These are phyloP conservation scores for Seriola quinqueradiata DNA, from an alignment of 2,113 vertebrate genomes.

Conservation along the genomic window DNA sequence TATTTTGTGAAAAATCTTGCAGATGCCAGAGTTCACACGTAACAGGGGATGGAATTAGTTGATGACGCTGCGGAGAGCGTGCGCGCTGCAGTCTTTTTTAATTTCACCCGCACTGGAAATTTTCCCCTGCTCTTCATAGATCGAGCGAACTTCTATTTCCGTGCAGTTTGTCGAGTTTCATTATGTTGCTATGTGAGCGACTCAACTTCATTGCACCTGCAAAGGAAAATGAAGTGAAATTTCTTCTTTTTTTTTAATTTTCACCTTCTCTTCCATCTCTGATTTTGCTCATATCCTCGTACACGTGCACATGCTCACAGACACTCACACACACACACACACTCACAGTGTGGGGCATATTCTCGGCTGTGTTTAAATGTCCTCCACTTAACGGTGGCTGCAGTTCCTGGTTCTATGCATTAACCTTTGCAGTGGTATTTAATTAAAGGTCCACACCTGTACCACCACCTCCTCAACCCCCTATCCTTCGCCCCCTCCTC, in stretches of 20 bases:
- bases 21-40: constrained; percentile 48
- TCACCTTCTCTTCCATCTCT: constrained; percentile 9
- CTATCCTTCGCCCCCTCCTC: constrained; percentile 36
- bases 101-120: constrained; percentile 1
- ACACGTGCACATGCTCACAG: background rate
- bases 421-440: constrained; percentile 87
- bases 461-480: constrained; percentile 60
- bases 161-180: constrained; percentile 31
- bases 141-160: constrained; percentile 32
- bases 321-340: constrained; percentile 14
- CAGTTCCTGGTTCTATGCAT: constrained; percentile 76
- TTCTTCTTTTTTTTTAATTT: constrained; percentile 10
- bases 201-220: constrained; percentile 21
- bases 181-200: constrained; percentile 24
- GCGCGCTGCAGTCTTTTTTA: background rate
- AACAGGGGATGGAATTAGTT: constrained; percentile 45
- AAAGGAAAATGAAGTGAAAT: constrained; percentile 43
- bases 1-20: constrained; percentile 41
- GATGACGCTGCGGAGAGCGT: constrained; percentile 1
- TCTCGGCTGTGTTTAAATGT: constrained; percentile 69
- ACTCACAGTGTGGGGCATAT: constrained; percentile 54
- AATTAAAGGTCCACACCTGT: constrained; percentile 87
- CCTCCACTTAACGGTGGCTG: constrained; percentile 63
- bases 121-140: background rate
- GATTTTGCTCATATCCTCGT: constrained; percentile 4